These are phyloP conservation scores for Drosophila kohkoa DNA, from an alignment of 1,140 invertebrate genomes.

Conservation along the genomic window DNA sequence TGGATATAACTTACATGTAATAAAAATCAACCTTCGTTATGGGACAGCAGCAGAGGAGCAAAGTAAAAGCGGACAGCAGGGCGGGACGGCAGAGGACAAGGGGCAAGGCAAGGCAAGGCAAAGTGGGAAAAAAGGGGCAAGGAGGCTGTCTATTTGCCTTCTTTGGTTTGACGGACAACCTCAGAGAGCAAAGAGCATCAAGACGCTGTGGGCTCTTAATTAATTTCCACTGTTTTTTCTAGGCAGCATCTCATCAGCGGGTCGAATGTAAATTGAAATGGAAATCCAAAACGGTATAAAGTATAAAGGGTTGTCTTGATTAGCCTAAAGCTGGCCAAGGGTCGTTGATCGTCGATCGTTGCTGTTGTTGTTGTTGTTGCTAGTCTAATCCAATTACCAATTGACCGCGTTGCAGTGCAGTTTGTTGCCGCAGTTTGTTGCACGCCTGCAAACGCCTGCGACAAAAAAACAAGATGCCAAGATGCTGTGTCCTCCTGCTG, in stretches of 20 bases:
- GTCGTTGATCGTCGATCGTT: background rate
- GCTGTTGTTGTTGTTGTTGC: slow-evolving; percentile 2
- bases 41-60: slow-evolving; percentile 32
- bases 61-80: background rate
- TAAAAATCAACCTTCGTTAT: slow-evolving; percentile 61
- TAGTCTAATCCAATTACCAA: slow-evolving; percentile 70
- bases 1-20: slow-evolving; percentile 64
- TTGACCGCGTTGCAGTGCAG: slow-evolving; percentile 60
- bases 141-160: slow-evolving; percentile 9
- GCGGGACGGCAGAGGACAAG: background rate
- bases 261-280: background rate
- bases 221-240: slow-evolving; percentile 60
- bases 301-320: background rate
- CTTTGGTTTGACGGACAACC: slow-evolving; percentile 55
- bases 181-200: slow-evolving; percentile 27
- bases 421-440: slow-evolving; percentile 19
- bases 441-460: slow-evolving; percentile 18
- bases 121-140: slow-evolving; percentile 6
- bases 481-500: slow-evolving; percentile 18
- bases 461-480: slow-evolving; percentile 15
- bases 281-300: background rate
- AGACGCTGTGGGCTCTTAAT: slow-evolving; percentile 68
- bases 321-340: slow-evolving; percentile 20
- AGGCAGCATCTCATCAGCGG: background rate
- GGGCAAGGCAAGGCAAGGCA: slow-evolving; percentile 11